A percentile compares a stretch with the other conserved stretches of the same genome.
These are phyloP conservation scores for Hirtodrosophila histrioides DNA, from an alignment of 2,888 invertebrate species.

Conservation along the genomic window DNA sequence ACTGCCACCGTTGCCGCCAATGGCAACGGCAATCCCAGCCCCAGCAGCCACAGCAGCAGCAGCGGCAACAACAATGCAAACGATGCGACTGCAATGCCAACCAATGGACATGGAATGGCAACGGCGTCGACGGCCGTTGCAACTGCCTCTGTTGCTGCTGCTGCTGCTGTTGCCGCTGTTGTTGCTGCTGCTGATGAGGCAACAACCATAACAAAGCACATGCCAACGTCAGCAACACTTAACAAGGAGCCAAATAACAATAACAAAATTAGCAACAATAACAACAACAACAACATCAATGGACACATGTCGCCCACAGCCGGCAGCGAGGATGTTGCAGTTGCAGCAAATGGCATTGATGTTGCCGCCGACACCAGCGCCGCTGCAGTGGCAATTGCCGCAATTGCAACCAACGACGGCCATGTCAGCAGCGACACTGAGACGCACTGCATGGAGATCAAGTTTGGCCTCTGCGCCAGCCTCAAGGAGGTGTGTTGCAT, in stretches of 20 bases:
- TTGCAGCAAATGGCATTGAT: constrained; percentile 49
- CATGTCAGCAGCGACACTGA: constrained; percentile 79
- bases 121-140: constrained; percentile 7
- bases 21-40: constrained; percentile 40
- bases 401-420: constrained; percentile 54
- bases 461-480: constrained; percentile 81
- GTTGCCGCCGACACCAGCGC: constrained; percentile 27
- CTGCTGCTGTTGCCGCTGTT: constrained; percentile 12
- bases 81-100: constrained; percentile 51
- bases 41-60: constrained; percentile 35
- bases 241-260: constrained; percentile 79
- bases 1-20: constrained; percentile 49
- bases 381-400: constrained; percentile 21
- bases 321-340: constrained; percentile 23
- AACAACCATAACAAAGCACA: constrained; percentile 60
- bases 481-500: constrained; percentile 81
- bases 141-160: constrained; percentile 11
- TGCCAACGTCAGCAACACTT: constrained; percentile 69
- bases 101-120: constrained; percentile 53
- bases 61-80: constrained; percentile 41
- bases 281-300: constrained; percentile 56
- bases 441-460: constrained; percentile 80
- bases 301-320: constrained; percentile 60
- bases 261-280: constrained; percentile 74
- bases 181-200: constrained; percentile 56